These are phyloP conservation scores for Eupithecia pulchellata DNA, from an alignment of 2,888 invertebrate genomes.

Conservation along the genomic window DNA sequence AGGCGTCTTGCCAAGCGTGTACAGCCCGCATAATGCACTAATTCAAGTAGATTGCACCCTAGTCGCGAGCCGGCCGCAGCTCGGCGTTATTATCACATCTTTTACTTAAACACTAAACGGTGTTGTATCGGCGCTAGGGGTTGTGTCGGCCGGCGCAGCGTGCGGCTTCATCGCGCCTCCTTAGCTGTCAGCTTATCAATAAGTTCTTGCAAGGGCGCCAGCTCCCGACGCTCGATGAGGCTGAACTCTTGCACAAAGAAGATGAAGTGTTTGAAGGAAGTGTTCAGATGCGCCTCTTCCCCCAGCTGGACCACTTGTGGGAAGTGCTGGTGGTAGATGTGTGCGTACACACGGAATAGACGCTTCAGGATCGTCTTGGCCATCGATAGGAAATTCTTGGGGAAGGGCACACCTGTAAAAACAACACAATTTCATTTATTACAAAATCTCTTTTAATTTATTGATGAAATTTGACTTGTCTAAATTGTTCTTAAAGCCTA, in stretches of 20 bases:
- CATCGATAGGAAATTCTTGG: slow-evolving; percentile 97
- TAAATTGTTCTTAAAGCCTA: no score
- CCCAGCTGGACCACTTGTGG: slow-evolving; percentile 98
- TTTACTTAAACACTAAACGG: slow-evolving; percentile 6
- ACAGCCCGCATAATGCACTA: neutral
- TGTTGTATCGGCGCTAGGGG: slow-evolving; percentile 4
- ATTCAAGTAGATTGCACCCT: neutral
- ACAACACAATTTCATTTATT: neutral
- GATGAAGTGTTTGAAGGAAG: slow-evolving; percentile 99
- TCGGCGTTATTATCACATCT: slow-evolving; percentile 2
- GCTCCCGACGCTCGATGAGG: slow-evolving; percentile 97
- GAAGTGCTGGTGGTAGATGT: slow-evolving; percentile 99
- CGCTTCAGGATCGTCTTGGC: slow-evolving; percentile 99
- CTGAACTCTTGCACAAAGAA: slow-evolving; percentile 99
- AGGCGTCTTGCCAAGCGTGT: neutral
- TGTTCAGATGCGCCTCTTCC: slow-evolving; percentile 99
- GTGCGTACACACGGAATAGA: slow-evolving; percentile 99
- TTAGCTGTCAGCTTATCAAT: slow-evolving; percentile 98
- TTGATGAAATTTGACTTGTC: no score
- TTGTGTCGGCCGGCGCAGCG: slow-evolving; percentile 1
- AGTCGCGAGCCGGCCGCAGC: slow-evolving; percentile 11
- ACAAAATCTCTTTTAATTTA: no score
- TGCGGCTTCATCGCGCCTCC: slow-evolving; percentile 90
- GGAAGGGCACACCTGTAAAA: slow-evolving; percentile 95
- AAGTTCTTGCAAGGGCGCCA: slow-evolving; percentile 98